Conservation (phyloP, 1,140 invertebrate species). For the Drosophila quadrilineata region DNA sequence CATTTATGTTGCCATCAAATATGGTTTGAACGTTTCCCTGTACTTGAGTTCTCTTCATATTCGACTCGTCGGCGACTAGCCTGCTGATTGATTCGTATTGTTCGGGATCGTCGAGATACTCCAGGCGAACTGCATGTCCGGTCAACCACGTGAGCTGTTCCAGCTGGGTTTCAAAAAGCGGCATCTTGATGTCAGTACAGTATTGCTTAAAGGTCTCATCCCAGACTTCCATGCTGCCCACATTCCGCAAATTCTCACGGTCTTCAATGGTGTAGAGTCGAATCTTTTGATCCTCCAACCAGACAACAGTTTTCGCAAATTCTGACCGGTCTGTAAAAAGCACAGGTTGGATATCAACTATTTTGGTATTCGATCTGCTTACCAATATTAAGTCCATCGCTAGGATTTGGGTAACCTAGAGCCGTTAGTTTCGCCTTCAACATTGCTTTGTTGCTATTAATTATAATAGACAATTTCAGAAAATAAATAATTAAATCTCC, state of each 20-base stretch:
- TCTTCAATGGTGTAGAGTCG: slow-evolving; percentile 93
- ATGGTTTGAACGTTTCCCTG: slow-evolving; percentile 48
- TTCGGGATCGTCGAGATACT: slow-evolving; percentile 89
- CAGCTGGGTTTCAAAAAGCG: slow-evolving; percentile 81
- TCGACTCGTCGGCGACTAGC: slow-evolving; percentile 82
- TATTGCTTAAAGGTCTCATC: slow-evolving; percentile 88
- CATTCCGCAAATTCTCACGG: slow-evolving; percentile 85
- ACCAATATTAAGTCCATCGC: slow-evolving; percentile 49
- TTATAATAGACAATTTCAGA: slow-evolving; percentile 22
- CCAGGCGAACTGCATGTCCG: slow-evolving; percentile 90
- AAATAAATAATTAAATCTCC: background rate
- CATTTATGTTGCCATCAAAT: slow-evolving; percentile 80
- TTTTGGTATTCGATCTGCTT: slow-evolving; percentile 7
- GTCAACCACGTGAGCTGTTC: slow-evolving; percentile 94
- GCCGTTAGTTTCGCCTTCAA: slow-evolving; percentile 74
- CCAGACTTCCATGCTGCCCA: slow-evolving; percentile 85
- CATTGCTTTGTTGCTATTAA: slow-evolving; percentile 19
- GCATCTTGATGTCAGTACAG: slow-evolving; percentile 88
- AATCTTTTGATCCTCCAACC: slow-evolving; percentile 97
- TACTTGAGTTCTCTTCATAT: slow-evolving; percentile 79
- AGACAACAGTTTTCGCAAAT: slow-evolving; percentile 90
- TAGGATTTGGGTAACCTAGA: slow-evolving; percentile 87
- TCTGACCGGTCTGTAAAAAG: slow-evolving; percentile 86
- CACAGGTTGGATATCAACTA: background rate
- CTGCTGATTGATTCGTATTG: slow-evolving; percentile 87